A percentile compares a stretch with the other conserved stretches of the same genome.
phyloP scores from a whole-genome alignment of 2,797 vertebrate species.

The Parambassis ranga region DNA sequence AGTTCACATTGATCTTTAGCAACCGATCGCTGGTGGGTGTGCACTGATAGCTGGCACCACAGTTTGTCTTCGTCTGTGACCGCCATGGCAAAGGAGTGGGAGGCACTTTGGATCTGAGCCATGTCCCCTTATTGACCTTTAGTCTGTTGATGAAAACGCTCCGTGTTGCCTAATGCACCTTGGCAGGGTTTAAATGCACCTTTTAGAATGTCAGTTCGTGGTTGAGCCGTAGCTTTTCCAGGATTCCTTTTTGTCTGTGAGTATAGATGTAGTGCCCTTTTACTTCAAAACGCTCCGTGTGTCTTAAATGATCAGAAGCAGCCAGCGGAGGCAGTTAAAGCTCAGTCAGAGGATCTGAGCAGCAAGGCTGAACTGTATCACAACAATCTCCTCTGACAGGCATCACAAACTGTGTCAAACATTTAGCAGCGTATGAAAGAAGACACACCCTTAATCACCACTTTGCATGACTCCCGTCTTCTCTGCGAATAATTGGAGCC shows the following conservation, averaged over 20 bases:
- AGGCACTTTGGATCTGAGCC: constrained; percentile 67
- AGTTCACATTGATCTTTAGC: constrained; percentile 70
- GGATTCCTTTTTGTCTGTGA: background rate
- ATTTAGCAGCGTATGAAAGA: background rate
- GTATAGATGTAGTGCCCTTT: constrained; percentile 8
- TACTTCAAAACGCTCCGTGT: background rate
- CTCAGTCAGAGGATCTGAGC: background rate
- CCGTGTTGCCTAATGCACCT: constrained; percentile 58
- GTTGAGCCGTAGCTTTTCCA: constrained; percentile 10
- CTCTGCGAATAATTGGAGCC: background rate
- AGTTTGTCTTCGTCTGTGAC: constrained; percentile 69
- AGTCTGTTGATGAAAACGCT: constrained; percentile 62
- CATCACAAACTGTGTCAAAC: background rate
- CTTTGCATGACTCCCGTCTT: background rate
- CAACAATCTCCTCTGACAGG: background rate
- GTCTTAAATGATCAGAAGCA: background rate
- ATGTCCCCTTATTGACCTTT: constrained; percentile 72
- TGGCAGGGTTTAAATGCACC: constrained; percentile 48
- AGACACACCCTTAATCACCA: background rate
- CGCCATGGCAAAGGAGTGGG: constrained; percentile 56
- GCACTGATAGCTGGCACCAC: constrained; percentile 67
- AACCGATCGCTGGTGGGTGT: constrained; percentile 69
- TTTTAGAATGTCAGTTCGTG: constrained; percentile 46
- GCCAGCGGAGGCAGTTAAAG: background rate
- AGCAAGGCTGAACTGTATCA: background rate